These are phyloP conservation scores for Drosophila mauritiana DNA, from an alignment of 1,140 invertebrate genomes.

Conservation along the genomic window DNA sequence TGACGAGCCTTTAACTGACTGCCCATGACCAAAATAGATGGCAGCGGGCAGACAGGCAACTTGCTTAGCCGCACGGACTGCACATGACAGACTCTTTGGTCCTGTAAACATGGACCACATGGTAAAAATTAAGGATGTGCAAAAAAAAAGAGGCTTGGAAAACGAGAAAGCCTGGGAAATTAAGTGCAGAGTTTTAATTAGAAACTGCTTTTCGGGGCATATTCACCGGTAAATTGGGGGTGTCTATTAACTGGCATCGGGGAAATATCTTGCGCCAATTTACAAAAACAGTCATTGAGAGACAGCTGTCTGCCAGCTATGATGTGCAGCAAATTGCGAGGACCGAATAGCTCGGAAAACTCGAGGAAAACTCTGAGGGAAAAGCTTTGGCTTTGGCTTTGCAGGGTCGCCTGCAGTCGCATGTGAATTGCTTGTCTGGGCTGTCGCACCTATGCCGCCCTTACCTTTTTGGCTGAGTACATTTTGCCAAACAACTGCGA, in stretches of 20 bases:
- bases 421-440: slow-evolving; percentile 78
- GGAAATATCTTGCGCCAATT: slow-evolving; percentile 56
- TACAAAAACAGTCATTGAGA: slow-evolving; percentile 41
- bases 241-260: slow-evolving; percentile 46
- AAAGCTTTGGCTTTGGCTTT: slow-evolving; percentile 10
- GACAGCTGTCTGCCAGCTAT: slow-evolving; percentile 41
- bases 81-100: slow-evolving; percentile 17
- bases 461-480: slow-evolving; percentile 41
- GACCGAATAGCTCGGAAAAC: slow-evolving; percentile 9
- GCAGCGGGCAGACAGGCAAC: slow-evolving; percentile 43
- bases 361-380: slow-evolving; percentile 1
- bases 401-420: slow-evolving; percentile 51
- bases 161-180: slow-evolving; percentile 30
- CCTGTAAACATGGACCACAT: slow-evolving; percentile 7
- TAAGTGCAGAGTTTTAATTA: slow-evolving; percentile 67
- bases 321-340: slow-evolving; percentile 75
- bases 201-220: slow-evolving; percentile 30
- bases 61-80: slow-evolving; percentile 58
- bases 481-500: slow-evolving; percentile 42
- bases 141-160: background rate
- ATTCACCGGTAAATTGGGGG: slow-evolving; percentile 23
- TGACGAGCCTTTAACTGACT: slow-evolving; percentile 81
- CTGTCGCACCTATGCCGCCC: slow-evolving; percentile 38
- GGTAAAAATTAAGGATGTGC: background rate
- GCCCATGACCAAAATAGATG: slow-evolving; percentile 33